A percentile compares a stretch with the other conserved stretches of the same genome.
Conservation (phyloP, 2,888 invertebrate species). For the Drosophila atroscutellata region DNA sequence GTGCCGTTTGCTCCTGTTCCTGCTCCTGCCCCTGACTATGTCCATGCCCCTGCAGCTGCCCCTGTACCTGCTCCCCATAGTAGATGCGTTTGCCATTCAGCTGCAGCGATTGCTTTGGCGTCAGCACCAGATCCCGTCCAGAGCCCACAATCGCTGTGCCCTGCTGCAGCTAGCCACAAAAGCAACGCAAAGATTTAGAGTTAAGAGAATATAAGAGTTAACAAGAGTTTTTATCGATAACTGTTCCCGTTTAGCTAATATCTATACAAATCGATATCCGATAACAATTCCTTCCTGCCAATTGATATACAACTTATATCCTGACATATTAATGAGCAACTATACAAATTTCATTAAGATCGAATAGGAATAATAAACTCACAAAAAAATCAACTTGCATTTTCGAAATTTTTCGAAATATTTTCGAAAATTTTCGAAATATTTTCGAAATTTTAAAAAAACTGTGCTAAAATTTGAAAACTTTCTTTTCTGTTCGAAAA, state of each 20-base stretch:
- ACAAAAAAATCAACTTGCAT: not conserved
- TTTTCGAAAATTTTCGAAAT: not conserved
- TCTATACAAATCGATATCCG: not conserved
- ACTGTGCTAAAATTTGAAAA: too few species aligned
- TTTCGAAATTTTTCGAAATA: not conserved
- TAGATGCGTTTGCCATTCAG: slow-evolving; percentile 81
- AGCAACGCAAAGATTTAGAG: too few species aligned
- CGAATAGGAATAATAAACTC: too few species aligned
- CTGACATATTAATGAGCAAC: too few species aligned
- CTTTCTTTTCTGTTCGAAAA: too few species aligned
- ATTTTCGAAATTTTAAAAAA: not conserved
- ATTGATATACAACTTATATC: too few species aligned
- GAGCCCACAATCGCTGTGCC: slow-evolving; percentile 65
- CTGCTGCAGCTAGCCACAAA: slow-evolving; percentile 38
- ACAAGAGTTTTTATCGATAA: not conserved
- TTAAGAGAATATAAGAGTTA: too few species aligned
- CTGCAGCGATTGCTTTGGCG: slow-evolving; percentile 81
- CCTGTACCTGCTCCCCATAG: slow-evolving; percentile 70
- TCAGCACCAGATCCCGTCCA: slow-evolving; percentile 83
- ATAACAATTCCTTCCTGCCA: too few species aligned
- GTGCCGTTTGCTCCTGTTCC: slow-evolving; percentile 3
- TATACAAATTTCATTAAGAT: not conserved
- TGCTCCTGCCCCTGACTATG: not conserved
- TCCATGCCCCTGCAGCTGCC: not conserved
- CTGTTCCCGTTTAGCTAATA: not conserved